phyloP scores from a whole-genome alignment of 2,113 vertebrate species.

The Alligator sinensis region DNA sequence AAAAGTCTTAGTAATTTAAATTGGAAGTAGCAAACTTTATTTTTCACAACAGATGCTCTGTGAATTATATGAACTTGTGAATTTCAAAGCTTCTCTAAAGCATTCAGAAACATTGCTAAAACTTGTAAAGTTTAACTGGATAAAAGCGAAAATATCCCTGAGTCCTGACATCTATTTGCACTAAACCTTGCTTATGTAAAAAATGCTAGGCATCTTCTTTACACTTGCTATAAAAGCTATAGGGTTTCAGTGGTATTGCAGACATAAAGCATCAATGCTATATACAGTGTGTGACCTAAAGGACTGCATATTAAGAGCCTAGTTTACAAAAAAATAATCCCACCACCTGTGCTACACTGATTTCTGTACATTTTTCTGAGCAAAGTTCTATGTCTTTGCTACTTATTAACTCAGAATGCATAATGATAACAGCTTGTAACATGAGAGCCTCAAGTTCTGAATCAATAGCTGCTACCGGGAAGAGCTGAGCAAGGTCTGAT shows the following conservation, averaged over 20 bases:
- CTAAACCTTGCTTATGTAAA: constrained; percentile 74
- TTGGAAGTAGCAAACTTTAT: constrained; percentile 84
- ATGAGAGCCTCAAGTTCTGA: neutral
- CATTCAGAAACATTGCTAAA: constrained; percentile 81
- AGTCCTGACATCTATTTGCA: constrained; percentile 77
- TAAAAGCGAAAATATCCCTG: constrained; percentile 80
- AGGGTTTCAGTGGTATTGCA: constrained; percentile 6
- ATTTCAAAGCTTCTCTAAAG: constrained; percentile 83
- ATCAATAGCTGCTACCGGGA: neutral
- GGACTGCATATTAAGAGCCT: neutral
- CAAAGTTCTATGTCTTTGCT: neutral
- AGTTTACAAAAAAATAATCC: neutral
- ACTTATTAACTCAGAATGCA: neutral
- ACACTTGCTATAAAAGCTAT: constrained; percentile 38
- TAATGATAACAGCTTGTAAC: neutral
- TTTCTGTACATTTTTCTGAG: neutral
- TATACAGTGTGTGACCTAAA: constrained; percentile 26
- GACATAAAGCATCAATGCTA: constrained; percentile 4
- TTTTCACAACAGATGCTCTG: constrained; percentile 88
- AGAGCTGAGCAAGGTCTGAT: neutral
- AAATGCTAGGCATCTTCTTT: constrained; percentile 54
- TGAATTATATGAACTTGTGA: constrained; percentile 85
- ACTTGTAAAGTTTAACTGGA: constrained; percentile 79
- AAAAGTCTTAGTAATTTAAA: constrained; percentile 80
- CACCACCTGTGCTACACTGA: neutral